Evolutionary conservation across 2,888 invertebrate genomes (phyloP).

Genomic region (Horisme vitalbata): DNA sequence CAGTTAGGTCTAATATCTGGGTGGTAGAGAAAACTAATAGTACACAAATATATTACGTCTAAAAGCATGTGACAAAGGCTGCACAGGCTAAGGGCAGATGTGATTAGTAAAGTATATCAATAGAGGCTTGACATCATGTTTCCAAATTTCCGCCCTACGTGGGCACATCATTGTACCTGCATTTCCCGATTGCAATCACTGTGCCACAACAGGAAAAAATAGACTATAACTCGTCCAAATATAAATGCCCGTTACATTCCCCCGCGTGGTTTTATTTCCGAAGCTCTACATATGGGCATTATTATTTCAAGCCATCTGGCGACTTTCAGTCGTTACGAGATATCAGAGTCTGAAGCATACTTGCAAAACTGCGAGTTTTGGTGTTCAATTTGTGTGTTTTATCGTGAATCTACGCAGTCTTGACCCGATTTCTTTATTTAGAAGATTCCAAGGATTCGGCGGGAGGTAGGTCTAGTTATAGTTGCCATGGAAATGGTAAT

Average conservation of each 20-base stretch:
- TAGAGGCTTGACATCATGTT: no score
- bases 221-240: slow-evolving; percentile 54
- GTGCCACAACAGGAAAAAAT: slow-evolving; percentile 49
- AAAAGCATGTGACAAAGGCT: no score
- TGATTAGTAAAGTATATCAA: no score
- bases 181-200: no score
- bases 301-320: slow-evolving; percentile 68
- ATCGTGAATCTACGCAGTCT: slow-evolving; percentile 47
- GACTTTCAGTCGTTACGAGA: slow-evolving; percentile 51
- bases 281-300: slow-evolving; percentile 64
- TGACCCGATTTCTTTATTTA: slow-evolving; percentile 71
- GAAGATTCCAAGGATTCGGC: slow-evolving; percentile 51
- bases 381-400: slow-evolving; percentile 42
- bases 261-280: slow-evolving; percentile 77
- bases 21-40: no score
- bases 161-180: no score
- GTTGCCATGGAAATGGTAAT: slow-evolving; percentile 20
- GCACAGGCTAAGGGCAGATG: no score
- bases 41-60: no score
- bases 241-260: slow-evolving; percentile 63
- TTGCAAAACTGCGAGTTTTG: slow-evolving; percentile 38
- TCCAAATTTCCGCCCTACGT: no score
- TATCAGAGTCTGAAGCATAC: slow-evolving; percentile 27
- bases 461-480: slow-evolving; percentile 51
- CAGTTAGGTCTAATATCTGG: no score